Conservation (phyloP, 2,113 vertebrate species). For the Prinia subflava region DNA sequence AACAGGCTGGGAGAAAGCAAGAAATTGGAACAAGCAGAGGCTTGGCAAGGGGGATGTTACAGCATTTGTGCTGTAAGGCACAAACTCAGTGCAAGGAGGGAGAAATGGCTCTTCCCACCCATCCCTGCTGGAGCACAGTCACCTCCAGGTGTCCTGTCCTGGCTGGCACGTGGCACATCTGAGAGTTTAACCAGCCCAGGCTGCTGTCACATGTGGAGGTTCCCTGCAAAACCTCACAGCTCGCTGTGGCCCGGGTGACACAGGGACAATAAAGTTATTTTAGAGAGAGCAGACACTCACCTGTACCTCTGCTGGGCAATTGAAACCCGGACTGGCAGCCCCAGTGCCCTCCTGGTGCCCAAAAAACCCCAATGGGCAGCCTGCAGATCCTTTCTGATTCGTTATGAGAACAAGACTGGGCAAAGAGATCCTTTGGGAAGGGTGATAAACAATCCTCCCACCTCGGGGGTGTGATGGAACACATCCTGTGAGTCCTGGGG, state of each 20-base stretch:
- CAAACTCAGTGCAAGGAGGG: neutral
- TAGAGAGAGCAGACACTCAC: neutral
- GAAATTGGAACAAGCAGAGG: neutral
- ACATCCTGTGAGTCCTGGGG: fast-evolving
- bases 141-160: neutral
- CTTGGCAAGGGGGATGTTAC: neutral
- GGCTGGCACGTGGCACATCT: too few species aligned
- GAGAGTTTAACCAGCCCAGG: neutral
- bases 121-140: neutral
- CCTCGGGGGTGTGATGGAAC: fast-evolving
- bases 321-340: neutral
- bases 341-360: neutral
- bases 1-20: neutral
- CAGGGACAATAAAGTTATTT: neutral
- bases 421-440: neutral
- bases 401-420: neutral
- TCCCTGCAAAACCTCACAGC: neutral
- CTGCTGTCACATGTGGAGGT: neutral
- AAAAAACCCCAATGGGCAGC: fast-evolving
- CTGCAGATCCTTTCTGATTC: neutral
- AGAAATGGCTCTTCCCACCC: neutral
- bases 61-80: neutral
- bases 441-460: fast-evolving
- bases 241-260: neutral
- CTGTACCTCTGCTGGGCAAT: neutral